A percentile compares a stretch with the other conserved stretches of the same genome.
These are phyloP conservation scores for Calidris pugnax DNA, from an alignment of 2,113 vertebrate species.

Conservation along the genomic window DNA sequence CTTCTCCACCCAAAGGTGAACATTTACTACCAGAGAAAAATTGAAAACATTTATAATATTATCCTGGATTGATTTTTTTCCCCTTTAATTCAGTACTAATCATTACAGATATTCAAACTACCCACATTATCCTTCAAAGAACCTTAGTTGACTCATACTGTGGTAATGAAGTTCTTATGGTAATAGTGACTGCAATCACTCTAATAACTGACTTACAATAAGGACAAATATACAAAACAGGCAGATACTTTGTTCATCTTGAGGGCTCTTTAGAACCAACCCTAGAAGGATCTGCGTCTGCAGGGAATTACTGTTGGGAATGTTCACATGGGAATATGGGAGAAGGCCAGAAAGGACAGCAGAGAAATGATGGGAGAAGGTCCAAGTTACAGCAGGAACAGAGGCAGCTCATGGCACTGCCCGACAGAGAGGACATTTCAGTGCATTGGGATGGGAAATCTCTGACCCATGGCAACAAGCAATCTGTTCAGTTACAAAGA, in stretches of 20 bases:
- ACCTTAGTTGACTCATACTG: neutral
- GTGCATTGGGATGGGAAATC: neutral
- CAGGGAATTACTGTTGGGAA: neutral
- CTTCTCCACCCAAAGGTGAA: neutral
- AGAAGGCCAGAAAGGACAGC: neutral
- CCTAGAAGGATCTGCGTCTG: neutral
- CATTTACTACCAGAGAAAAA: neutral
- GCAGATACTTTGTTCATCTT: neutral
- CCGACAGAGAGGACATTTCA: neutral
- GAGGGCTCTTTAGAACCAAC: neutral
- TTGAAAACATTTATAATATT: neutral
- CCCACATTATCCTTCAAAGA: neutral
- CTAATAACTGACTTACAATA: slow-evolving; percentile 2
- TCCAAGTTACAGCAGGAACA: neutral
- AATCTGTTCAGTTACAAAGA: neutral
- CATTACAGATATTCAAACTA: neutral
- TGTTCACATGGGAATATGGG: neutral
- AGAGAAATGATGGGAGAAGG: neutral
- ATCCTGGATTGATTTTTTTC: neutral
- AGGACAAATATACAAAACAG: neutral
- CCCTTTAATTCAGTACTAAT: neutral
- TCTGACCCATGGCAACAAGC: neutral
- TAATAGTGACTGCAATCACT: neutral
- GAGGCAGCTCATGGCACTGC: neutral
- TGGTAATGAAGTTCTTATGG: neutral